phyloP scores from a whole-genome alignment of 2,888 invertebrate genomes.

The Thalpophila matura region DNA sequence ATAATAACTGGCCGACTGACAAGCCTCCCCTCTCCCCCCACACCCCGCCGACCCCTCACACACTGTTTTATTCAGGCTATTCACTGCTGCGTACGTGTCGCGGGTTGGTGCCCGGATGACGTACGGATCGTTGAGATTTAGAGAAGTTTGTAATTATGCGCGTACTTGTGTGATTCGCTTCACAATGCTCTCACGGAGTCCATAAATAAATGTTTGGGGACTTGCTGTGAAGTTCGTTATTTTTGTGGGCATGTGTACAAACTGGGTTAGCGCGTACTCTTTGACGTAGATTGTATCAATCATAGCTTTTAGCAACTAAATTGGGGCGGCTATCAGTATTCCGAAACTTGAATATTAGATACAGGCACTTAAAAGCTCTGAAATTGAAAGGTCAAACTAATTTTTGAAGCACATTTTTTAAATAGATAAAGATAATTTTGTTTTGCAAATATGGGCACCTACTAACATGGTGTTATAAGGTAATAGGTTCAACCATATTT shows the following conservation, averaged over 20 bases:
- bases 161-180: neutral
- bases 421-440: too few relatives aligned
- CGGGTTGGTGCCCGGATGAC: constrained; percentile 3
- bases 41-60: neutral
- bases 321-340: neutral
- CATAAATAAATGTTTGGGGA: neutral
- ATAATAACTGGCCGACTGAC: constrained; percentile 34
- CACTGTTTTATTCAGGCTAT: constrained; percentile 36
- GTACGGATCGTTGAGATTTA: constrained; percentile 1
- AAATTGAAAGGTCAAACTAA: constrained; percentile 1
- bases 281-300: neutral
- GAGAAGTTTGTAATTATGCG: constrained; percentile 28
- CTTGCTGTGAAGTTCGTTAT: neutral
- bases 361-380: neutral
- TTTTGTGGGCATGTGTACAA: neutral
- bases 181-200: neutral
- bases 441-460: too few relatives aligned
- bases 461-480: too few relatives aligned
- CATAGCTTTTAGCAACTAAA: neutral
- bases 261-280: neutral
- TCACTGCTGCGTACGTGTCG: constrained; percentile 7
- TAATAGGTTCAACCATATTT: too few relatives aligned
- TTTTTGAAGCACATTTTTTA: neutral
- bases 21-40: neutral
- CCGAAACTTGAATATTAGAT: neutral